phyloP scores from a whole-genome alignment of 1,140 invertebrate species.

The Heterodera carotae region DNA sequence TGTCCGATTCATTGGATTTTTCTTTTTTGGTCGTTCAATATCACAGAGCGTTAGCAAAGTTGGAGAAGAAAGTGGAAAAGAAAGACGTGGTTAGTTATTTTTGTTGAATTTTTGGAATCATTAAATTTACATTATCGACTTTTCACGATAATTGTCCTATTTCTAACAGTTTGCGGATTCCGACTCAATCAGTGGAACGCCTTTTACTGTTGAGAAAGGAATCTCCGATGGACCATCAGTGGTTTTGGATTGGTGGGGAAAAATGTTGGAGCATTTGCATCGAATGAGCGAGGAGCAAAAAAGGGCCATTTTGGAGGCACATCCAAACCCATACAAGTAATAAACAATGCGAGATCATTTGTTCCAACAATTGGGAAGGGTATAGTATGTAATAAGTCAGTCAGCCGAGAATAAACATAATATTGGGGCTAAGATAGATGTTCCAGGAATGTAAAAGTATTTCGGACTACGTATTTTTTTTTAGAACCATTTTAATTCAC shows the following conservation, averaged over 20 bases:
- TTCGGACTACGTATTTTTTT: no score
- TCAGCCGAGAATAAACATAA: no score
- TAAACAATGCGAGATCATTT: no score
- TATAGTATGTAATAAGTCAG: no score
- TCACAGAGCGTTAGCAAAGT: slow-evolving; percentile 54
- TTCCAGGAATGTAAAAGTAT: no score
- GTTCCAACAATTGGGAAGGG: no score
- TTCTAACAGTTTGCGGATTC: slow-evolving; percentile 1
- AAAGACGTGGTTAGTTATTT: background rate
- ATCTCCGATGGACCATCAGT: slow-evolving; percentile 47
- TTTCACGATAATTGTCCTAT: no score
- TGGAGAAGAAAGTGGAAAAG: slow-evolving; percentile 52
- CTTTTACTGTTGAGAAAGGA: slow-evolving; percentile 44
- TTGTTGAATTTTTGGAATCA: slow-evolving; percentile 5
- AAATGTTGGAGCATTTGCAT: slow-evolving; percentile 51
- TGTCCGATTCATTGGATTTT: slow-evolving; percentile 43
- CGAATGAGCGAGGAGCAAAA: slow-evolving; percentile 48
- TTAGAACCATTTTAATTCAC: no score
- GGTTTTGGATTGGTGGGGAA: slow-evolving; percentile 49
- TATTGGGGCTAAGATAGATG: no score
- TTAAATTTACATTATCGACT: background rate
- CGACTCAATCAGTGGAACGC: background rate
- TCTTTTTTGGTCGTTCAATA: slow-evolving; percentile 53
- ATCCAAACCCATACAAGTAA: slow-evolving; percentile 45
- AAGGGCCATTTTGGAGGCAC: slow-evolving; percentile 40